Evolutionary conservation across 1,140 invertebrate species (phyloP).

Genomic region (Panulirus ornatus): DNA sequence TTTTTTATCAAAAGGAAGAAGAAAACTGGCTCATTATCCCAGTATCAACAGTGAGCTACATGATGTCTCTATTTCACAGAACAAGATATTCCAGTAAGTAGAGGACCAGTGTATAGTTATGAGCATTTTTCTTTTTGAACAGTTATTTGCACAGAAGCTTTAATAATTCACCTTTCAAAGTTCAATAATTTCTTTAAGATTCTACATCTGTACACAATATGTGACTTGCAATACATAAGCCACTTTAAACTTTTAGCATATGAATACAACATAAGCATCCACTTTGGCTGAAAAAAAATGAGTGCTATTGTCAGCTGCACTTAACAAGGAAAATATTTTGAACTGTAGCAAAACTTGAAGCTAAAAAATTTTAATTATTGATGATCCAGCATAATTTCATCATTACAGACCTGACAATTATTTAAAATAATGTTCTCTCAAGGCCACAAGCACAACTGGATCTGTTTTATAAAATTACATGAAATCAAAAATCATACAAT

Average conservation of each 20-base stretch:
- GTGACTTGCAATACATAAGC: not conserved
- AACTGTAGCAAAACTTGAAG: not conserved
- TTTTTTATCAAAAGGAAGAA: not conserved
- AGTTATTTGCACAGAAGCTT: conserved; percentile 28
- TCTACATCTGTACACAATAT: not conserved
- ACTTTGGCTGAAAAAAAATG: not conserved
- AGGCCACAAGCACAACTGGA: conserved; percentile 43
- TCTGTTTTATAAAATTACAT: conserved; percentile 26
- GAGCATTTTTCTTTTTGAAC: not conserved
- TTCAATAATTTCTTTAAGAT: not conserved
- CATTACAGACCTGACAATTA: too few species aligned
- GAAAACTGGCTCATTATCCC: not conserved
- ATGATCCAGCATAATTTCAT: conserved; percentile 14
- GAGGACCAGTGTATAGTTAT: conserved; percentile 8
- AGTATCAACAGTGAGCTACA: not conserved
- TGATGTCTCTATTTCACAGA: not conserved
- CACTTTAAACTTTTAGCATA: not conserved
- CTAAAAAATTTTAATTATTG: not conserved
- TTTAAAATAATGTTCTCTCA: too few species aligned
- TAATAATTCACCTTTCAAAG: conserved; percentile 2
- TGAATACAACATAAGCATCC: not conserved
- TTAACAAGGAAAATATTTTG: not conserved
- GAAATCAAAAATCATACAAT: not conserved
- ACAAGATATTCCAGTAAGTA: not conserved
- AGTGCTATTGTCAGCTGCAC: not conserved